phyloP scores from a whole-genome alignment of 2,888 invertebrate genomes.

The Nomada flava region DNA sequence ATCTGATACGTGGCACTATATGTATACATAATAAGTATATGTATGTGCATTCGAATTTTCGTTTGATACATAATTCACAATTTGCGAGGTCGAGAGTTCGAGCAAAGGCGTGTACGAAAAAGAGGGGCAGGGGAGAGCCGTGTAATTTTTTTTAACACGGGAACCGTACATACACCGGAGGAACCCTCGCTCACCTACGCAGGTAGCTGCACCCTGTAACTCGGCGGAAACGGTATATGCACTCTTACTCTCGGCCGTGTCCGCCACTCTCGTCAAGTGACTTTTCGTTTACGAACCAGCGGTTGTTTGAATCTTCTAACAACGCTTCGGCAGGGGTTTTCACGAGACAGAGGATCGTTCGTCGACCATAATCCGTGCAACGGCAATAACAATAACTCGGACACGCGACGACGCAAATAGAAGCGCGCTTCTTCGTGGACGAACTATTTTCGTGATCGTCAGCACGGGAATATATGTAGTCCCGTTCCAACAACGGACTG shows the following conservation, averaged over 20 bases:
- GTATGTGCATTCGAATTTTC: not conserved
- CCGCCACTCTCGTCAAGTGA: conserved; percentile 28
- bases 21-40: not conserved
- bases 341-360: conserved; percentile 27
- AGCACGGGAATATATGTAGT: conserved; percentile 27
- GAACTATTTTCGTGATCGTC: conserved; percentile 53
- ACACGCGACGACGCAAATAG: conserved; percentile 54
- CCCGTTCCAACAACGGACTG: conserved; percentile 51
- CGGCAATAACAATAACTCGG: conserved; percentile 34
- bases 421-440: conserved; percentile 39
- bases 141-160: conserved; percentile 23
- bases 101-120: conserved; percentile 5
- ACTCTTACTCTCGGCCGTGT: conserved; percentile 31
- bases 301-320: conserved; percentile 36
- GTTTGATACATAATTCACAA: conserved; percentile 21
- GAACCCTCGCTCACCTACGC: conserved; percentile 58
- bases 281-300: conserved; percentile 51
- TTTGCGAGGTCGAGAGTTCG: conserved; percentile 26
- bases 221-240: conserved; percentile 1
- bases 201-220: conserved; percentile 58
- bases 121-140: not conserved
- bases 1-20: too few relatives aligned
- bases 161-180: conserved; percentile 31
- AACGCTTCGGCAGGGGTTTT: conserved; percentile 51
- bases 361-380: conserved; percentile 23